Percentiles rank a stretch among this genome's conserved stretches.
Evolutionary conservation across 2,888 invertebrate genomes (phyloP).

Genomic region (Melipona bicolor): DNA sequence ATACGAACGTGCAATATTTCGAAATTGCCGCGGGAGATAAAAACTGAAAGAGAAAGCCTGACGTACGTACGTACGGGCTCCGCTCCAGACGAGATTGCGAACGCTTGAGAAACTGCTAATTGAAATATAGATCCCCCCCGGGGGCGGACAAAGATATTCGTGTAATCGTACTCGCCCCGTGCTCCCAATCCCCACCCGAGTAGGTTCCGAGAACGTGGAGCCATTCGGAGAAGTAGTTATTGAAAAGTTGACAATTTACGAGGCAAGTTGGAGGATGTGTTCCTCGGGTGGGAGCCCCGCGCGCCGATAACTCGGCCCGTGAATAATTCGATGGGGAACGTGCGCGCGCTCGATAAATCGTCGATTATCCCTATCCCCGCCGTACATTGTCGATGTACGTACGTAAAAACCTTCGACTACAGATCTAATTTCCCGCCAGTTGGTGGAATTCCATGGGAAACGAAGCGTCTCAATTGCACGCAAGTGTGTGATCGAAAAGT

Average conservation of each 20-base stretch:
- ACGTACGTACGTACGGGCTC: too few species aligned
- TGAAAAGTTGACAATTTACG: conserved; percentile 74
- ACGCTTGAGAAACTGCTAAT: conserved; percentile 48
- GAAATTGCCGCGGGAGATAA: too few species aligned
- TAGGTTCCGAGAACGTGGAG: conserved; percentile 10
- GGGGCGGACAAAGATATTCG: conserved; percentile 55
- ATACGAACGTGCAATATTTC: too few species aligned
- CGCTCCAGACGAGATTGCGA: neutral
- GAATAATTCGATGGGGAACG: conserved; percentile 49
- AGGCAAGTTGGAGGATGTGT: conserved; percentile 63
- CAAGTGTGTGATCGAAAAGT: neutral
- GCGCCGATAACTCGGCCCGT: conserved; percentile 65
- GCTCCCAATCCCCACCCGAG: conserved; percentile 26
- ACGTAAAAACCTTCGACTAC: conserved; percentile 3
- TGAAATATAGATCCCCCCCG: conserved; percentile 34
- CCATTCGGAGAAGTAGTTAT: conserved; percentile 64
- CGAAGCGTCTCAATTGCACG: conserved; percentile 12
- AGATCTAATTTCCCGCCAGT: neutral
- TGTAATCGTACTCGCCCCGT: conserved; percentile 61
- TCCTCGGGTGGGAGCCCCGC: conserved; percentile 45
- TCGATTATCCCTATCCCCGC: neutral
- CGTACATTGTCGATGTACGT: conserved; percentile 1
- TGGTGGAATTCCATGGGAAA: neutral
- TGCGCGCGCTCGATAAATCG: conserved; percentile 42
- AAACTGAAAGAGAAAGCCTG: too few species aligned